Conservation (phyloP, 2,113 vertebrate genomes). For the Aegithalos caudatus region DNA sequence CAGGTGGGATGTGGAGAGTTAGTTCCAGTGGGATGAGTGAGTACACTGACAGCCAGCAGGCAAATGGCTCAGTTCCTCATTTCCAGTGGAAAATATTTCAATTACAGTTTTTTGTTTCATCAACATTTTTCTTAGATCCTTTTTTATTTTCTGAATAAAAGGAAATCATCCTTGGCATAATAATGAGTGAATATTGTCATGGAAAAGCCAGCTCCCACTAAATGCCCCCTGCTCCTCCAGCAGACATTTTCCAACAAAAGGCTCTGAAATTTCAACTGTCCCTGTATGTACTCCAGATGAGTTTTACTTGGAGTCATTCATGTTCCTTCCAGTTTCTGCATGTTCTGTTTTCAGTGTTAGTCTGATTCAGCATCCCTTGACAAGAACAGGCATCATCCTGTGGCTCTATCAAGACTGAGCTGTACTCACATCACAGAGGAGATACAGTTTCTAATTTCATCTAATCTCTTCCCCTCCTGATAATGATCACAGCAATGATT, state of each 20-base stretch:
- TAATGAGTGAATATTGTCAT: neutral
- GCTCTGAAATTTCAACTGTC: slow-evolving; percentile 21
- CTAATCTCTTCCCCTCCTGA: neutral
- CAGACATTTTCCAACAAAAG: slow-evolving; percentile 39
- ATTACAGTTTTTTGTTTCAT: neutral
- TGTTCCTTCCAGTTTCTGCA: neutral
- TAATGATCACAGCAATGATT: neutral
- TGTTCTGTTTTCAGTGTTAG: neutral
- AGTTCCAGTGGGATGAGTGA: neutral
- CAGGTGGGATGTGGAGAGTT: slow-evolving; percentile 20
- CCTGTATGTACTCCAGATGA: slow-evolving; percentile 3
- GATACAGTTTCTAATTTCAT: neutral
- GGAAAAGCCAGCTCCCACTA: neutral
- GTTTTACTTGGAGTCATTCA: neutral
- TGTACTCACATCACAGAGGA: neutral
- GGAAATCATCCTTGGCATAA: neutral
- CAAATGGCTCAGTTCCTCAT: slow-evolving; percentile 28
- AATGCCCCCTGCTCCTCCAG: neutral
- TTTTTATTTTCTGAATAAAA: slow-evolving; percentile 44
- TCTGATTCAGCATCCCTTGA: neutral
- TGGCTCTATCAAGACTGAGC: neutral
- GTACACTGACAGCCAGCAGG: slow-evolving; percentile 11
- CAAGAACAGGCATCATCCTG: neutral
- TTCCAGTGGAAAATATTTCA: slow-evolving; percentile 51
- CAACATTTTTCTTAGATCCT: slow-evolving; percentile 28